Percentiles rank a stretch among this genome's conserved stretches.
These are phyloP conservation scores for Desoria tigrina DNA, from an alignment of 2,888 invertebrate genomes.

Conservation along the genomic window DNA sequence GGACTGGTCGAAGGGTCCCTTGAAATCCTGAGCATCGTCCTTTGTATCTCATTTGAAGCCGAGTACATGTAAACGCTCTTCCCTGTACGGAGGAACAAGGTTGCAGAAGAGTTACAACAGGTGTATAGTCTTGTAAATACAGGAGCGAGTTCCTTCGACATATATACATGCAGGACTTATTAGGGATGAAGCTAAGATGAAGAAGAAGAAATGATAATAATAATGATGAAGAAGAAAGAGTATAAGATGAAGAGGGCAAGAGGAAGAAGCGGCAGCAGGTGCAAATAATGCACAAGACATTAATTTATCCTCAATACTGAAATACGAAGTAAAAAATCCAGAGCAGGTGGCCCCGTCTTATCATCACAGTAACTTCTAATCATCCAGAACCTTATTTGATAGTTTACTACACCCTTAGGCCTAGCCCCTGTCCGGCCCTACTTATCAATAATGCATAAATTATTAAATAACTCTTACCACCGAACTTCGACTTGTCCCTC, in stretches of 20 bases:
- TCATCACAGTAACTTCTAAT: background rate
- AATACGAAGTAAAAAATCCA: conserved; percentile 39
- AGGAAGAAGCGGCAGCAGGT: conserved; percentile 49
- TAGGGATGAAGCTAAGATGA: background rate
- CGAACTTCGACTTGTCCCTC: too few species aligned
- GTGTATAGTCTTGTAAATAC: conserved; percentile 20
- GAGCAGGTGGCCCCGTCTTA: conserved; percentile 46
- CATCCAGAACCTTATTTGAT: too few species aligned
- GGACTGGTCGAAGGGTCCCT: too few species aligned
- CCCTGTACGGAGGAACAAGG: conserved; percentile 3
- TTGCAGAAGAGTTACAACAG: background rate
- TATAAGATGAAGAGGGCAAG: conserved; percentile 13
- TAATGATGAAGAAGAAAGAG: background rate
- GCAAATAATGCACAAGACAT: conserved; percentile 52
- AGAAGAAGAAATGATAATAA: background rate
- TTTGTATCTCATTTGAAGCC: too few species aligned
- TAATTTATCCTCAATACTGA: conserved; percentile 41
- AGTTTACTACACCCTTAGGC: too few species aligned
- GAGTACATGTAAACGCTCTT: too few species aligned
- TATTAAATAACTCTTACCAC: too few species aligned
- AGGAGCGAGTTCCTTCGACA: background rate
- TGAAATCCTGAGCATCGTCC: too few species aligned
- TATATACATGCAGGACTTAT: background rate
- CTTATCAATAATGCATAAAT: too few species aligned
- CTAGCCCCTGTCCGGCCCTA: too few species aligned